phyloP scores from a whole-genome alignment of 1,140 invertebrate genomes.

The Bombus turneri region DNA sequence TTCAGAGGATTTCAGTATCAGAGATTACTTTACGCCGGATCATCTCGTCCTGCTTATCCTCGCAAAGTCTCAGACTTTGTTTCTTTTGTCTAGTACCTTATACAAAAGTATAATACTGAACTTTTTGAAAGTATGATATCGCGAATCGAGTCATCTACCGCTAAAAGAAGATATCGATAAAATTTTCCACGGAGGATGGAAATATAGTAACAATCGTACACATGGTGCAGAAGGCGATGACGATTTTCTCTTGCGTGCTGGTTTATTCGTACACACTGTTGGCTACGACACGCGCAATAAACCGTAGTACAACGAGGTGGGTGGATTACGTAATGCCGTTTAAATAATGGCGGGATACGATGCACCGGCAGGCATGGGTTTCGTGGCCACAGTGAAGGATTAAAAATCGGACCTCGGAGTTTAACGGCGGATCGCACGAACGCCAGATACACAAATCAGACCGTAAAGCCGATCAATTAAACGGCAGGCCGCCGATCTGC shows the following conservation, averaged over 20 bases:
- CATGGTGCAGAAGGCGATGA: background rate
- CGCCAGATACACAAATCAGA: constrained; percentile 77
- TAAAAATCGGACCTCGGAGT: constrained; percentile 62
- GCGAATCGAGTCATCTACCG: background rate
- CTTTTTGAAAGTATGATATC: background rate
- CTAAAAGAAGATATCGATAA: background rate
- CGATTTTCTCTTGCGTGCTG: constrained; percentile 17
- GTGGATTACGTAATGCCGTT: constrained; percentile 72
- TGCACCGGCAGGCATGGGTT: constrained; percentile 43
- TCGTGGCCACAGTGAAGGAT: constrained; percentile 46
- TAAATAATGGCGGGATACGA: constrained; percentile 61
- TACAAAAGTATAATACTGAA: too few species aligned
- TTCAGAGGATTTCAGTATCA: too few species aligned
- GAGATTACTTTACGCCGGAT: too few species aligned
- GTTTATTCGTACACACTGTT: constrained; percentile 29
- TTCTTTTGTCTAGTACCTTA: too few species aligned
- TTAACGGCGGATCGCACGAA: constrained; percentile 67
- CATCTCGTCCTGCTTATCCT: too few species aligned
- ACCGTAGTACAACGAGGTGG: constrained; percentile 62
- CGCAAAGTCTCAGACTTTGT: too few species aligned
- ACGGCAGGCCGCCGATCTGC: constrained; percentile 76
- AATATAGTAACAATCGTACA: background rate
- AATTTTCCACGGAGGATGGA: background rate
- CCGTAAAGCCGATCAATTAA: constrained; percentile 77
- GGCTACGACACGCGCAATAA: constrained; percentile 50